Conservation (phyloP, 2,113 vertebrate species). For the Lamprotornis superbus region DNA sequence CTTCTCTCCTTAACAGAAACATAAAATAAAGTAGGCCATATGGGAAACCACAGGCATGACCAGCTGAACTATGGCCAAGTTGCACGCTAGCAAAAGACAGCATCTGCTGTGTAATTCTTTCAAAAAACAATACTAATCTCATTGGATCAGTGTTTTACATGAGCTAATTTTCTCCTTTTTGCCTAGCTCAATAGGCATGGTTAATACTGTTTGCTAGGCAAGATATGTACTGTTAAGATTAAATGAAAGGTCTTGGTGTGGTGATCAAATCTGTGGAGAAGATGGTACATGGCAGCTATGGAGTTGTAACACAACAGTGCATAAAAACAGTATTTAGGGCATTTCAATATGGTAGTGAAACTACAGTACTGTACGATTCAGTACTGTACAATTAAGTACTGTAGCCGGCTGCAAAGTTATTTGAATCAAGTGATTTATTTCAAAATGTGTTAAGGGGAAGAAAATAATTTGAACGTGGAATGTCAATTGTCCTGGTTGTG, state of each 20-base stretch:
- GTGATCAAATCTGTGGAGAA: not conserved
- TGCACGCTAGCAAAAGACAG: not conserved
- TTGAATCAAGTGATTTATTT: not conserved
- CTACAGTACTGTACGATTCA: not conserved
- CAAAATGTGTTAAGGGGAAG: not conserved
- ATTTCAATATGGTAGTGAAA: not conserved
- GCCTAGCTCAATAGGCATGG: not conserved
- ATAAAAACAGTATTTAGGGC: not conserved
- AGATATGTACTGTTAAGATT: not conserved
- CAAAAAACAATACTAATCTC: not conserved
- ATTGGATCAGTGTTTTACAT: not conserved
- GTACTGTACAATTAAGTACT: not conserved
- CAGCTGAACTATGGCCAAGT: not conserved
- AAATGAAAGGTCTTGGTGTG: not conserved
- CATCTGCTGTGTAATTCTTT: not conserved
- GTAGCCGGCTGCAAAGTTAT: not conserved
- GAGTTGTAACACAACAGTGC: rapidly evolving
- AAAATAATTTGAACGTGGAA: not conserved
- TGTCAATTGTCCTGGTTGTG: not conserved
- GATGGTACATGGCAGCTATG: not conserved
- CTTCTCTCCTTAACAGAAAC: not conserved
- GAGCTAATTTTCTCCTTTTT: not conserved
- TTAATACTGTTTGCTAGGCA: not conserved
- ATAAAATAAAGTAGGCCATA: not conserved
- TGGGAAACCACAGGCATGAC: not conserved